Evolutionary conservation across 2,888 invertebrate species (phyloP).

Genomic region (Polydrusus cervinus): DNA sequence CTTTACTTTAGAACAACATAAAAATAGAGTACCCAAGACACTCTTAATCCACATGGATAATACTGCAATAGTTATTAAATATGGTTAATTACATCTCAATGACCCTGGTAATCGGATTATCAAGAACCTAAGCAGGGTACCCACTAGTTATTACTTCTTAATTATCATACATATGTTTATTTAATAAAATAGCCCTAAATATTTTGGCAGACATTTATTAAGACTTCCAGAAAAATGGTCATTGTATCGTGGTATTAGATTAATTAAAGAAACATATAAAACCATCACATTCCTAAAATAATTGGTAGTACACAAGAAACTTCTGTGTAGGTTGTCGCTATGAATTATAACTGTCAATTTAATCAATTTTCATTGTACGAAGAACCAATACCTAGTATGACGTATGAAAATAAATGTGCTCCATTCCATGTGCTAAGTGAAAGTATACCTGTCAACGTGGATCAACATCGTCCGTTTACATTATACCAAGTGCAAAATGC

Average conservation of each 20-base stretch:
- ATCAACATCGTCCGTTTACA: background rate
- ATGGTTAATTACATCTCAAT: too few relatives aligned
- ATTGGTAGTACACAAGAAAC: background rate
- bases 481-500: background rate
- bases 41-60: too few relatives aligned
- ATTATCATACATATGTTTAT: too few relatives aligned
- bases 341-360: background rate
- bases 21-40: too few relatives aligned
- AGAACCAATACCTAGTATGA: background rate
- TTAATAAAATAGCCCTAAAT: too few relatives aligned
- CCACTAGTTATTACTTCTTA: too few relatives aligned
- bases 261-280: background rate
- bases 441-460: background rate
- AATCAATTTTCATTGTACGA: background rate
- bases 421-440: background rate
- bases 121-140: too few relatives aligned
- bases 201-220: background rate
- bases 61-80: too few relatives aligned
- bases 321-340: background rate
- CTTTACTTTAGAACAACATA: too few relatives aligned
- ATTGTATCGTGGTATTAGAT: background rate
- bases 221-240: background rate
- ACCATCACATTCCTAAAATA: background rate
- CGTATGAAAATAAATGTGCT: background rate
- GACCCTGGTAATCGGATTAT: too few relatives aligned